Evolutionary conservation across 1,140 invertebrate species (phyloP).

Genomic region (Globodera ellingtonae): DNA sequence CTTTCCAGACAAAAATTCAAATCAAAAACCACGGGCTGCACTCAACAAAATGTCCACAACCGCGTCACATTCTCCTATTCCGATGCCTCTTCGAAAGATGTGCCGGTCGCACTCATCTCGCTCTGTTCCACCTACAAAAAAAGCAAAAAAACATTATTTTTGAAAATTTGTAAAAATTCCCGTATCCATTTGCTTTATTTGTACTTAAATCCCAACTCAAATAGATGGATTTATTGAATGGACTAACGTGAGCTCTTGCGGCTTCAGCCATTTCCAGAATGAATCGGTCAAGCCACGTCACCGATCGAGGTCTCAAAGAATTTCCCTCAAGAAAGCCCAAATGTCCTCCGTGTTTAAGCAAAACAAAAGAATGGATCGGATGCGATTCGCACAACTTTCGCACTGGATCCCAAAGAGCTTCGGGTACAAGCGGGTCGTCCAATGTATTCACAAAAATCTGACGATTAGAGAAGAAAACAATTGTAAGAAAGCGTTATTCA

Average conservation of each 20-base stretch:
- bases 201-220: too few species aligned
- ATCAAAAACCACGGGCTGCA: not conserved
- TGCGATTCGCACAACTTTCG: constrained; percentile 72
- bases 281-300: constrained; percentile 85
- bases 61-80: not conserved
- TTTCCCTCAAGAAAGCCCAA: constrained; percentile 85
- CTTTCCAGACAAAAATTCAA: too few species aligned
- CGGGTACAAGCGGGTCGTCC: constrained; percentile 85
- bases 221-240: too few species aligned
- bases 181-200: too few species aligned
- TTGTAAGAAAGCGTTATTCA: not conserved
- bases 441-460: constrained; percentile 77
- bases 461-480: not conserved
- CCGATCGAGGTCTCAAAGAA: constrained; percentile 80
- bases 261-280: constrained; percentile 71
- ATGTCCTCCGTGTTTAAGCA: constrained; percentile 85
- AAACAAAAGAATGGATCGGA: constrained; percentile 76
- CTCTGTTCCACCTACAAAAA: not conserved
- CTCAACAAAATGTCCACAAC: not conserved
- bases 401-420: constrained; percentile 74
- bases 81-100: not conserved
- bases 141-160: too few species aligned
- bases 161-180: too few species aligned
- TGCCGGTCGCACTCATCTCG: not conserved
- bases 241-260: constrained; percentile 34